A percentile compares a stretch with the other conserved stretches of the same genome.
Conservation (phyloP, 2,797 vertebrate genomes). For the Pempheris klunzingeri region DNA sequence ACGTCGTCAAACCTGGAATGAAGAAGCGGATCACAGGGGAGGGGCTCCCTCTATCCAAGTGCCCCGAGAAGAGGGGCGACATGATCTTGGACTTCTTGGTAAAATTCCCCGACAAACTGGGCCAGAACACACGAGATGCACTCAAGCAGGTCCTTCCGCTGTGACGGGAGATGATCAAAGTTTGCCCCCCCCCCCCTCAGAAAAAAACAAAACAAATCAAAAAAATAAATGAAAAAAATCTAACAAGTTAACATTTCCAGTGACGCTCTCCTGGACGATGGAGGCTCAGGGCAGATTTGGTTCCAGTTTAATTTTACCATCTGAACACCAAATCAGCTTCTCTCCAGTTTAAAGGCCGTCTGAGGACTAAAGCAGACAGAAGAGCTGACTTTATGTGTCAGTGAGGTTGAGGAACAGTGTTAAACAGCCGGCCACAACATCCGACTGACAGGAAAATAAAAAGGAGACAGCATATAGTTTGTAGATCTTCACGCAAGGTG, state of each 20-base stretch:
- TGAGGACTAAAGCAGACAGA: constrained; percentile 22
- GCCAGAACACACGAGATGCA: constrained; percentile 83
- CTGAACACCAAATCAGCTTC: constrained; percentile 25
- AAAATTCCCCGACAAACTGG: constrained; percentile 91
- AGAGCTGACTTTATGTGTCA: constrained; percentile 9
- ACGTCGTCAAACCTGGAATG: constrained; percentile 92
- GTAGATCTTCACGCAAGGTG: constrained; percentile 12
- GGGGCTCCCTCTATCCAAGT: constrained; percentile 92
- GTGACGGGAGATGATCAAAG: constrained; percentile 63
- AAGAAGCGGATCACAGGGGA: constrained; percentile 91
- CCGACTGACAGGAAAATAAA: neutral
- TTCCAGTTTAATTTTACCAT: constrained; percentile 21
- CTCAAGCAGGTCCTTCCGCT: constrained; percentile 91
- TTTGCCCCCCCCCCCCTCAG: too few species aligned
- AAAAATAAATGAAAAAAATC: neutral
- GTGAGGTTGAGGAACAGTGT: constrained; percentile 39
- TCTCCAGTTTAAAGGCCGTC: constrained; percentile 18
- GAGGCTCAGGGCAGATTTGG: constrained; percentile 36
- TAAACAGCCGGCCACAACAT: neutral
- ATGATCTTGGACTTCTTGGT: constrained; percentile 93
- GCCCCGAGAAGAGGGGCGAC: constrained; percentile 91
- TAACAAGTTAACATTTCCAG: constrained; percentile 32
- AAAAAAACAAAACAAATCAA: too few species aligned
- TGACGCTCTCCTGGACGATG: neutral
- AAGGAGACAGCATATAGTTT: neutral